phyloP scores from a whole-genome alignment of 1,140 invertebrate genomes.

The Micrasema longulum region DNA sequence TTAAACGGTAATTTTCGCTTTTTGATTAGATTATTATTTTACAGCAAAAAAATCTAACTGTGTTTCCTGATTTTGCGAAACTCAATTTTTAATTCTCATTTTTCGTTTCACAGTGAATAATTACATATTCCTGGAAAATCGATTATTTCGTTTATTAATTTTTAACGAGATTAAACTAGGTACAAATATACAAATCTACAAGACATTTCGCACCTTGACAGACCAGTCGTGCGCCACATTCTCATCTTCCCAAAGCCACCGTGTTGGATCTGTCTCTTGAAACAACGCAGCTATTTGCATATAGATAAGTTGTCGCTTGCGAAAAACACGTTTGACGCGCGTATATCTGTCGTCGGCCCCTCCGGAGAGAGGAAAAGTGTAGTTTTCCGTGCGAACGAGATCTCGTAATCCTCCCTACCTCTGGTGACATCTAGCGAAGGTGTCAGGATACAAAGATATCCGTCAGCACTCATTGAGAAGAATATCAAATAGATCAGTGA shows the following conservation, averaged over 20 bases:
- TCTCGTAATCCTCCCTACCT: slow-evolving; percentile 26
- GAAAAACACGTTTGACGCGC: slow-evolving; percentile 34
- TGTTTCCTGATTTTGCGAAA: too few species aligned
- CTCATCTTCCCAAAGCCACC: slow-evolving; percentile 25
- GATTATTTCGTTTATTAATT: too few species aligned
- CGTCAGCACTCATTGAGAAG: background rate
- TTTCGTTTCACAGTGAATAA: too few species aligned
- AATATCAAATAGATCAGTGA: too few species aligned
- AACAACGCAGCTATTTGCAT: slow-evolving; percentile 34
- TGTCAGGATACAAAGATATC: slow-evolving; percentile 24
- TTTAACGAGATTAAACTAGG: too few species aligned
- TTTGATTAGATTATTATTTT: too few species aligned
- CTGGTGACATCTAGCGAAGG: slow-evolving; percentile 36
- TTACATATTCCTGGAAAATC: too few species aligned
- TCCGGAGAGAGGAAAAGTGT: slow-evolving; percentile 4
- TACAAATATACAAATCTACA: too few species aligned
- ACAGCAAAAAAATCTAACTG: too few species aligned
- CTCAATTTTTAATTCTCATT: too few species aligned
- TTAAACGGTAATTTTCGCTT: too few species aligned
- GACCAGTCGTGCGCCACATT: slow-evolving; percentile 6
- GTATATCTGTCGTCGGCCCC: slow-evolving; percentile 48
- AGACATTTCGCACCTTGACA: slow-evolving; percentile 11
- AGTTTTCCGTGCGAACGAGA: slow-evolving; percentile 1
- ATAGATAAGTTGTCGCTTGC: slow-evolving; percentile 31
- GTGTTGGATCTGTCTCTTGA: slow-evolving; percentile 5